phyloP scores from a whole-genome alignment of 1,140 invertebrate species.

The Nylanderia fulva region DNA sequence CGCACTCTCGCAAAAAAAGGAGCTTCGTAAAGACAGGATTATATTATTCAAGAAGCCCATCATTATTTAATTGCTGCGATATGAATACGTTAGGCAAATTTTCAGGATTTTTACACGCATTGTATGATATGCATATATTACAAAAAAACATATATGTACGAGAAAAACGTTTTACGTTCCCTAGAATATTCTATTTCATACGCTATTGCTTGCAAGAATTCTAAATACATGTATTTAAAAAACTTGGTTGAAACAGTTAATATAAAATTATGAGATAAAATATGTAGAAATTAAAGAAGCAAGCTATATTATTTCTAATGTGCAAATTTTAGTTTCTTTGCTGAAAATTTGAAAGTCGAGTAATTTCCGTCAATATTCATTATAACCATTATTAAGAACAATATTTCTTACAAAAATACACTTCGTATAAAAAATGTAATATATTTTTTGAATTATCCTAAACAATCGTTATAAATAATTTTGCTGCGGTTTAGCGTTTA shows the following conservation, averaged over 20 bases:
- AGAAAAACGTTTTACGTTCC: not conserved
- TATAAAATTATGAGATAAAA: not conserved
- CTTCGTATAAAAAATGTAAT: no score
- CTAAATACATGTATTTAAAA: not conserved
- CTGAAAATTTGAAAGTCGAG: no score
- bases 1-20: not conserved
- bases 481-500: no score
- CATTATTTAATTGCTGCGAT: constrained; percentile 6
- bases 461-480: no score
- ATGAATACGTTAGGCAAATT: not conserved
- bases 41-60: constrained; percentile 48
- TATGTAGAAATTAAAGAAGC: not conserved
- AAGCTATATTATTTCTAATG: not conserved
- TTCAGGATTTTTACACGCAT: constrained; percentile 21
- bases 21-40: constrained; percentile 47
- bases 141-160: not conserved
- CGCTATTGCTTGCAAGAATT: not conserved
- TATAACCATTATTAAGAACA: no score
- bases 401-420: no score
- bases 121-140: not conserved
- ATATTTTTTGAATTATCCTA: not conserved
- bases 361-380: no score
- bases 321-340: not conserved
- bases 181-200: not conserved
- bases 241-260: not conserved